phyloP scores from a whole-genome alignment of 2,113 vertebrate species.

The Tupaia chinensis region DNA sequence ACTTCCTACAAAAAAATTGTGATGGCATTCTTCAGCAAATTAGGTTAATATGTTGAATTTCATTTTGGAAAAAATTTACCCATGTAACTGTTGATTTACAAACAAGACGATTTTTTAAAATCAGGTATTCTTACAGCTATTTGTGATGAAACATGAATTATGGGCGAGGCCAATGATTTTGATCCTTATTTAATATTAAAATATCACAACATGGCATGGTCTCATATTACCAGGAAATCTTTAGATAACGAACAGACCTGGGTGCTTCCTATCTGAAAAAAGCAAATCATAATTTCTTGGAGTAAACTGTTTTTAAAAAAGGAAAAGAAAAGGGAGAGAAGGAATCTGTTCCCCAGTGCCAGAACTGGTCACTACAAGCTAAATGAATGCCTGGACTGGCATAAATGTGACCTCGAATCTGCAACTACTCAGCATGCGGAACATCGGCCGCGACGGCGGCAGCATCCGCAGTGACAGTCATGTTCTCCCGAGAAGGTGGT shows the following conservation, averaged over 20 bases:
- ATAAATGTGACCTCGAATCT: not conserved
- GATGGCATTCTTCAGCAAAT: constrained; percentile 22
- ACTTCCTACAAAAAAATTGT: not conserved
- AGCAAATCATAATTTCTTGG: not conserved
- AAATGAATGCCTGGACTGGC: not conserved
- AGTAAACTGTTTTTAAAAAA: not conserved
- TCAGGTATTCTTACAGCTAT: not conserved
- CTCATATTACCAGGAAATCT: not conserved
- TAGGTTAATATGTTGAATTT: not conserved
- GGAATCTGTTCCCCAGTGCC: not conserved
- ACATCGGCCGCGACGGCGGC: fast-evolving
- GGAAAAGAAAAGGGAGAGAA: not conserved
- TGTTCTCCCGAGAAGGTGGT: not conserved
- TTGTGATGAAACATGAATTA: not conserved
- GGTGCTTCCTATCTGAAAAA: not conserved
- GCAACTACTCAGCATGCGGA: not conserved
- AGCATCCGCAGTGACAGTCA: fast-evolving
- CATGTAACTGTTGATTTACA: not conserved
- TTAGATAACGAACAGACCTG: not conserved
- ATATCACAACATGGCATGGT: not conserved
- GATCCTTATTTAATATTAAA: not conserved
- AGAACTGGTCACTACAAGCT: not conserved
- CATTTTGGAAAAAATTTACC: not conserved
- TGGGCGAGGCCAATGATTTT: constrained; percentile 1
- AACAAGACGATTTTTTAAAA: not conserved